phyloP scores from a whole-genome alignment of 2,113 vertebrate genomes.

The Ia io region DNA sequence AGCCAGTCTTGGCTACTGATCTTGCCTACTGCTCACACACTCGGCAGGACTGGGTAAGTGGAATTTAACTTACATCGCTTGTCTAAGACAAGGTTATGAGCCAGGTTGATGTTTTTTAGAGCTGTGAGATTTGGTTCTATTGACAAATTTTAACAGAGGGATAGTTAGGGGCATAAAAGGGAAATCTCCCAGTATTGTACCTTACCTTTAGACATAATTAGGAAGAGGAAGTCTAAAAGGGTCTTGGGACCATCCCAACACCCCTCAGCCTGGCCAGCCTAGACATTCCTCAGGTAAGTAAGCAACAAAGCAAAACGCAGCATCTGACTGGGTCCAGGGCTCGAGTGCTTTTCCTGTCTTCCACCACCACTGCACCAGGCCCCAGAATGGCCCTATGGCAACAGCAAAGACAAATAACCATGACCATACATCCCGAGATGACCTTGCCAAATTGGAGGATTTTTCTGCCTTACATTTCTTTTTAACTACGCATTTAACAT shows the following conservation, averaged over 20 bases:
- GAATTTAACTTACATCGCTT: rapidly evolving
- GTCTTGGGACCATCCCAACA: not conserved
- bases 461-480: not conserved
- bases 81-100: not conserved
- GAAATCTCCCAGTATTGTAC: not conserved
- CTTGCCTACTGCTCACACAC: not conserved
- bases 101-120: not conserved
- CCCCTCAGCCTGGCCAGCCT: not conserved
- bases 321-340: rapidly evolving
- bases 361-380: not conserved
- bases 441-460: not conserved
- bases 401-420: not conserved
- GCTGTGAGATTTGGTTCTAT: not conserved
- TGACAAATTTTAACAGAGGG: not conserved
- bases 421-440: not conserved
- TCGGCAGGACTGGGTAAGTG: not conserved
- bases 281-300: not conserved
- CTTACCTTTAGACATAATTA: not conserved
- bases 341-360: not conserved
- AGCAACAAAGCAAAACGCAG: not conserved
- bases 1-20: not conserved
- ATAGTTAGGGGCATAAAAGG: not conserved
- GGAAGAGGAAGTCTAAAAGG: not conserved
- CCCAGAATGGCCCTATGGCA: not conserved
- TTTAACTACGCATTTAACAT: not conserved